Evolutionary conservation across 2,888 invertebrate species (phyloP).

Genomic region (Eristalis intricaria): DNA sequence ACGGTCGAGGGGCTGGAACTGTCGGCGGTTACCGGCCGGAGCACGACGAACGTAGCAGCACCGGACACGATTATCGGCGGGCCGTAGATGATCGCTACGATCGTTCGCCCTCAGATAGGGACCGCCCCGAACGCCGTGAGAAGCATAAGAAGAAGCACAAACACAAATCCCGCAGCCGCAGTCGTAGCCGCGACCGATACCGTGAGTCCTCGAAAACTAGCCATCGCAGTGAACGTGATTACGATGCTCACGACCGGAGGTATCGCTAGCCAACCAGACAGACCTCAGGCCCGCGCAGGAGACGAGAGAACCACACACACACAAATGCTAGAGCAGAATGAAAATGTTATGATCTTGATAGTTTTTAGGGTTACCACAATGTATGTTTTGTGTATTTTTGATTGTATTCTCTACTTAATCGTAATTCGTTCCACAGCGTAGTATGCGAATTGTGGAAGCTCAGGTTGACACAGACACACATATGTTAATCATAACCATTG

Average conservation of each 20-base stretch:
- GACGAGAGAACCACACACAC: constrained; percentile 7
- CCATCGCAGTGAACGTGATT: constrained; percentile 50
- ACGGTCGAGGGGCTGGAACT: constrained; percentile 73
- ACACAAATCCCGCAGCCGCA: constrained; percentile 78
- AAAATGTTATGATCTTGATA: constrained; percentile 38
- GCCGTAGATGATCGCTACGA: constrained; percentile 75
- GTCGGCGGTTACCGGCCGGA: constrained; percentile 76
- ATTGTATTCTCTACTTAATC: constrained; percentile 4
- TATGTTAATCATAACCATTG: constrained; percentile 3
- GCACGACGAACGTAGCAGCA: constrained; percentile 77
- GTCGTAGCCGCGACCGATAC: constrained; percentile 77
- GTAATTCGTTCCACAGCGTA: constrained; percentile 38
- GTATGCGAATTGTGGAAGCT: constrained; percentile 66
- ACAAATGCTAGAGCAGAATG: not conserved
- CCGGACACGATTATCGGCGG: constrained; percentile 59
- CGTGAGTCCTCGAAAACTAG: constrained; percentile 65
- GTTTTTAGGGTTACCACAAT: constrained; percentile 41
- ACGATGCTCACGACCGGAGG: constrained; percentile 50
- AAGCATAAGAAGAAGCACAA: constrained; percentile 80
- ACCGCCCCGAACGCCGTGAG: constrained; percentile 75
- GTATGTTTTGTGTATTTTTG: constrained; percentile 29
- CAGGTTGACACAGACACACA: constrained; percentile 43
- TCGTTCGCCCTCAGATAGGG: constrained; percentile 74
- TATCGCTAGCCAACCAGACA: constrained; percentile 45
- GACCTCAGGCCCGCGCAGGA: not conserved